A percentile compares a stretch with the other conserved stretches of the same genome.
Evolutionary conservation across 2,888 invertebrate genomes (phyloP).

Genomic region (Zaprionus obscuricornis): DNA sequence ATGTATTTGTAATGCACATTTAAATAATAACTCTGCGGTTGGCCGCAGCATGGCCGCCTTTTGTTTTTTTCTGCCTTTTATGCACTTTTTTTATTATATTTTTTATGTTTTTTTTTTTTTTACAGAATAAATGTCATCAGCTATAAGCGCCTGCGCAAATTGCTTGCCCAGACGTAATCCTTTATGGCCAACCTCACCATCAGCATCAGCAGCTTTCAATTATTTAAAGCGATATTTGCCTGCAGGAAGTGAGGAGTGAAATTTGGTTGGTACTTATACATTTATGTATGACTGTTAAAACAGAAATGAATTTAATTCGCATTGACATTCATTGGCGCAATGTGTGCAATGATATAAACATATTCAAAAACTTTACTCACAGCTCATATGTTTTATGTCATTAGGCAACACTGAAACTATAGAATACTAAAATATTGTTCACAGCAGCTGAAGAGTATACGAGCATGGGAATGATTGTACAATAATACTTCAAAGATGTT

Average conservation of each 20-base stretch:
- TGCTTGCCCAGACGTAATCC: conserved; percentile 63
- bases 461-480: conserved; percentile 9
- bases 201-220: too few species aligned
- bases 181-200: conserved; percentile 43
- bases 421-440: conserved; percentile 8
- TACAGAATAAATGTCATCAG: conserved; percentile 61
- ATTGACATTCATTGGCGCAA: conserved; percentile 33
- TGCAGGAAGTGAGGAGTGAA: background rate
- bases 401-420: conserved; percentile 12
- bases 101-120: conserved; percentile 21
- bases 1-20: conserved; percentile 64
- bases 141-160: conserved; percentile 76
- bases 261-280: background rate
- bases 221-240: conserved; percentile 49
- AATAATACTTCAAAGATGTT: conserved; percentile 4
- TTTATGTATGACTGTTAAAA: background rate
- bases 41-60: conserved; percentile 74
- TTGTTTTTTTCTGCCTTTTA: conserved; percentile 56
- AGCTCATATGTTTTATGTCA: conserved; percentile 25
- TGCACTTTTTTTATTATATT: conserved; percentile 43
- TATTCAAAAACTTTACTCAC: too few species aligned
- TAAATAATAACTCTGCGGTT: conserved; percentile 79
- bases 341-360: conserved; percentile 1
- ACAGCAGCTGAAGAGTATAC: background rate
- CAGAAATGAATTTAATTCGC: conserved; percentile 55